Percentiles rank a stretch among this genome's conserved stretches.
Conservation (phyloP, 35 echinoderm and acorn worm genomes). For the Diadema setosum region DNA sequence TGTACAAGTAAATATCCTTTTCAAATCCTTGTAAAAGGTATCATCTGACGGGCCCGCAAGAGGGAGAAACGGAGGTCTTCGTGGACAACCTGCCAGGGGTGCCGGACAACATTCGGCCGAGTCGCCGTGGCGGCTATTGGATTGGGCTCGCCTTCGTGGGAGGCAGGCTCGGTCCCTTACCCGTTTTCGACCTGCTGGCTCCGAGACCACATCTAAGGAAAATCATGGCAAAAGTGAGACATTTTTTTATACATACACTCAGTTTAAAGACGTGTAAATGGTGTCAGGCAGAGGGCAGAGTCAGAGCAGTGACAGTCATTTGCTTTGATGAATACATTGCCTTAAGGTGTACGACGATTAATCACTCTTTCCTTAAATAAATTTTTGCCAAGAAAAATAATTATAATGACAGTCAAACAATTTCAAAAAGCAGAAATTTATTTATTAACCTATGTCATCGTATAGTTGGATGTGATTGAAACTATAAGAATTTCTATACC, state of each 20-base stretch:
- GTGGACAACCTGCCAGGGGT: slow-evolving; percentile 44
- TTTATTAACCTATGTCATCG: too few species aligned
- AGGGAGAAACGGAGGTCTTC: slow-evolving; percentile 35
- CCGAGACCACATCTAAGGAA: slow-evolving; percentile 51
- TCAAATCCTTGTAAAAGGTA: slow-evolving; percentile 4
- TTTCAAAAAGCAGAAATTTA: too few species aligned
- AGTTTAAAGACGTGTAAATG: neutral
- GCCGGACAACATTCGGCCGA: slow-evolving; percentile 60
- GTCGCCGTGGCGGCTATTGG: slow-evolving; percentile 54
- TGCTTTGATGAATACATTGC: too few species aligned
- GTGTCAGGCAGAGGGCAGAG: too few species aligned
- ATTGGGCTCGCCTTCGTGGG: slow-evolving; percentile 28
- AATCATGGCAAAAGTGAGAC: slow-evolving; percentile 65
- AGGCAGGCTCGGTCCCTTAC: neutral
- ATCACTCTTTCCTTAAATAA: too few species aligned
- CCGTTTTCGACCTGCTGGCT: slow-evolving; percentile 39
- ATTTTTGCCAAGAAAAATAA: too few species aligned
- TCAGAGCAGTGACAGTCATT: too few species aligned
- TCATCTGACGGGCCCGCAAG: slow-evolving; percentile 28
- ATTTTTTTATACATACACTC: too few species aligned
- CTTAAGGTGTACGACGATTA: too few species aligned
- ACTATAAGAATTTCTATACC: too few species aligned
- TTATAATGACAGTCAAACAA: too few species aligned
- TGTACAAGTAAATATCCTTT: neutral
- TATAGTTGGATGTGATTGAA: too few species aligned